These are phyloP conservation scores for Aegypius monachus DNA, from an alignment of 2,113 vertebrate species.

Conservation along the genomic window DNA sequence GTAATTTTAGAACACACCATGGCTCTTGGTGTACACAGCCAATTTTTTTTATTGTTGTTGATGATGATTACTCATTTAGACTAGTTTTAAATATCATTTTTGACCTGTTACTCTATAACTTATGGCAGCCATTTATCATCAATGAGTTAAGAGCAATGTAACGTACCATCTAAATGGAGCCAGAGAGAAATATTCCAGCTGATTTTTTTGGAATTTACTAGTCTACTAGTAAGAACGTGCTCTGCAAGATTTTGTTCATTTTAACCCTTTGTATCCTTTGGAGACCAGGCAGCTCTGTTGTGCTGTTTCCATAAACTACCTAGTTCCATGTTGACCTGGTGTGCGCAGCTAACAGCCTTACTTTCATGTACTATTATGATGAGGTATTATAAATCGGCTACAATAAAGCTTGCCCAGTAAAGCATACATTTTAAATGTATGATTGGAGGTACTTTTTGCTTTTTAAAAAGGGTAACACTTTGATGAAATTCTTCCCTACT, in stretches of 20 bases:
- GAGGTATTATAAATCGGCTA: not conserved
- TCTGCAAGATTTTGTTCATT: not conserved
- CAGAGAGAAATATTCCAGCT: not conserved
- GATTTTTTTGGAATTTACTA: not conserved
- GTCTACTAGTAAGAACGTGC: not conserved
- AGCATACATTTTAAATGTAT: not conserved
- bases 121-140: not conserved
- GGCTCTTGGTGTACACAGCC: not conserved
- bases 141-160: slow-evolving; percentile 15
- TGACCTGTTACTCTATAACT: not conserved
- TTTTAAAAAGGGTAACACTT: not conserved
- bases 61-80: slow-evolving; percentile 5
- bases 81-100: not conserved
- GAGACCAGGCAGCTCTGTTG: not conserved
- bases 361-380: not conserved
- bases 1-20: not conserved
- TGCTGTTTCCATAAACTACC: not conserved
- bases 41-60: not conserved
- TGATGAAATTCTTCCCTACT: not conserved
- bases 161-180: not conserved
- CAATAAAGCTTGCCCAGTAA: not conserved
- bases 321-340: not conserved
- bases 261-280: not conserved
- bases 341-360: not conserved
- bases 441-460: not conserved